These are phyloP conservation scores for Melanophora roralis DNA, from an alignment of 2,888 invertebrate species.

Conservation along the genomic window DNA sequence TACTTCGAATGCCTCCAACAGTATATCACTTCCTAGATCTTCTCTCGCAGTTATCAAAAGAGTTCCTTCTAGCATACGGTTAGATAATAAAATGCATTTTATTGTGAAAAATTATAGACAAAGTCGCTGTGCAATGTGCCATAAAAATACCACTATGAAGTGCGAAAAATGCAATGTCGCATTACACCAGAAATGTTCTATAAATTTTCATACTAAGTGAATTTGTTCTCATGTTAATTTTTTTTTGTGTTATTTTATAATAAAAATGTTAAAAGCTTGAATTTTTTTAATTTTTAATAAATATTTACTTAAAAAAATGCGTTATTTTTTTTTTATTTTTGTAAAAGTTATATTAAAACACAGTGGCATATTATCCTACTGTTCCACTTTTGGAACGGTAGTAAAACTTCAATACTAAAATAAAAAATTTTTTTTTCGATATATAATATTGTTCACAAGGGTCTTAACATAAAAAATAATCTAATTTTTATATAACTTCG, in stretches of 20 bases:
- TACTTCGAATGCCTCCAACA: not conserved
- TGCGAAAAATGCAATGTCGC: constrained; percentile 14
- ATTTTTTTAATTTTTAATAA: too few relatives aligned
- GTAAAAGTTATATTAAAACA: not conserved
- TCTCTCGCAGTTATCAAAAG: not conserved
- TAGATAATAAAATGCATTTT: too few relatives aligned
- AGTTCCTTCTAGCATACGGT: not conserved
- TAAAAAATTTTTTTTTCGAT: constrained; percentile 7
- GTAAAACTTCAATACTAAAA: not conserved
- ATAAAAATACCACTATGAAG: too few relatives aligned
- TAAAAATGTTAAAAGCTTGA: too few relatives aligned
- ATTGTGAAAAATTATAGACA: constrained; percentile 8
- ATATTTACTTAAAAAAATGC: too few relatives aligned
- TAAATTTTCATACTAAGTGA: constrained; percentile 12
- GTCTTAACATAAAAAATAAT: not conserved
- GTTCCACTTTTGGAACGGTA: too few relatives aligned
- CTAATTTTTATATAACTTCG: not conserved
- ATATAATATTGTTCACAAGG: not conserved
- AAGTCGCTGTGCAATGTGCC: constrained; percentile 7
- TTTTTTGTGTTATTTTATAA: too few relatives aligned
- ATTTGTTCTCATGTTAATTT: not conserved
- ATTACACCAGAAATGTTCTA: constrained; percentile 12
- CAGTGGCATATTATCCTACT: not conserved
- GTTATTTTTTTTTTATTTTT: not conserved
- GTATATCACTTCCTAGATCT: not conserved